phyloP scores from a whole-genome alignment of 1,140 invertebrate species.

The Condylostylus longicornis region DNA sequence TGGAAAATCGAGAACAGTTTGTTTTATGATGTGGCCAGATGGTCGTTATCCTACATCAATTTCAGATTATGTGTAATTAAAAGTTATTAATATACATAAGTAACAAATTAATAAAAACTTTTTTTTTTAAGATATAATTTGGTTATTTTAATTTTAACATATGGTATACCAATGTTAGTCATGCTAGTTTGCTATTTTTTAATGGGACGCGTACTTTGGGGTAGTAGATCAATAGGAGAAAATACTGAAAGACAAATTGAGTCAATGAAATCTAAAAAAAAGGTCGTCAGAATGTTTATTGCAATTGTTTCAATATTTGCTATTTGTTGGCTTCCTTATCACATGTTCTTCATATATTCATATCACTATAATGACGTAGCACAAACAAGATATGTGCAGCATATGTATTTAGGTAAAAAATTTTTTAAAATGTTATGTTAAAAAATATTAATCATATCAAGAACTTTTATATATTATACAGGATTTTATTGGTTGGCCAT shows the following conservation, averaged over 20 bases:
- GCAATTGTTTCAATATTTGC: slow-evolving; percentile 59
- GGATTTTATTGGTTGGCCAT: slow-evolving; percentile 86
- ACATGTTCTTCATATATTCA: slow-evolving; percentile 71
- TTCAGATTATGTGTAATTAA: slow-evolving; percentile 43
- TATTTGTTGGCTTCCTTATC: slow-evolving; percentile 81
- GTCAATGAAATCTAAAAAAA: slow-evolving; percentile 72
- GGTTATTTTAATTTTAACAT: slow-evolving; percentile 70
- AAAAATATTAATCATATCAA: too few relatives aligned
- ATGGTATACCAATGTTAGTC: slow-evolving; percentile 76
- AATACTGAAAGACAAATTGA: slow-evolving; percentile 68
- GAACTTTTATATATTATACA: too few relatives aligned
- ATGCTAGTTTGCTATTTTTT: slow-evolving; percentile 76
- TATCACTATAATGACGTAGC: slow-evolving; percentile 58
- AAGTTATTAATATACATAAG: background rate
- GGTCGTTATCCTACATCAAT: slow-evolving; percentile 39
- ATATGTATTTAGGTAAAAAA: slow-evolving; percentile 64
- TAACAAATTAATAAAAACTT: background rate
- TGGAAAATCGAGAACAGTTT: slow-evolving; percentile 40
- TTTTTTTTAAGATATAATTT: slow-evolving; percentile 65
- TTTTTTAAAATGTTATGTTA: too few relatives aligned
- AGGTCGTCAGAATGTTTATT: slow-evolving; percentile 46
- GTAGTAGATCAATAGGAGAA: slow-evolving; percentile 77
- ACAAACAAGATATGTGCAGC: slow-evolving; percentile 57
- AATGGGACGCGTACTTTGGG: slow-evolving; percentile 64
- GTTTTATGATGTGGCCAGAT: slow-evolving; percentile 51